A percentile compares a stretch with the other conserved stretches of the same genome.
These are phyloP conservation scores for Silvanus unidentatus DNA, from an alignment of 2,888 invertebrate species.

Conservation along the genomic window DNA sequence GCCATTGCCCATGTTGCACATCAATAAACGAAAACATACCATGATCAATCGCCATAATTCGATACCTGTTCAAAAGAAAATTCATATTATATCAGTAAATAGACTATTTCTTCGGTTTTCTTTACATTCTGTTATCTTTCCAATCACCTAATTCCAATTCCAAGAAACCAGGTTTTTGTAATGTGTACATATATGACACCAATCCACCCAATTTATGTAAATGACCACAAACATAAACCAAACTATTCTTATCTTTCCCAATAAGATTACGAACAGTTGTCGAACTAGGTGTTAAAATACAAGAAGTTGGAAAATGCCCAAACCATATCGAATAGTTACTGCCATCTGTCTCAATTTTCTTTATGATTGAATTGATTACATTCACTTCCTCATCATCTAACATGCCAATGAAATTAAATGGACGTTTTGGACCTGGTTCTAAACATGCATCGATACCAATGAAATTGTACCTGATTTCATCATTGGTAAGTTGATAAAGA, in stretches of 20 bases:
- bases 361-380: constrained; percentile 53
- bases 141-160: constrained; percentile 90
- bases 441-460: constrained; percentile 82
- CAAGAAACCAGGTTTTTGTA: constrained; percentile 74
- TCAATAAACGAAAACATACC: constrained; percentile 83
- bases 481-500: constrained; percentile 55
- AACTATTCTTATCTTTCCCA: constrained; percentile 55
- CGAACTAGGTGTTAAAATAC: constrained; percentile 59
- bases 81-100: too few species aligned
- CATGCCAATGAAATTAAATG: constrained; percentile 86
- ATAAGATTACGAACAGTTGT: constrained; percentile 54
- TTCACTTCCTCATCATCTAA: constrained; percentile 55
- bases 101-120: constrained; percentile 8
- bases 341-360: constrained; percentile 48
- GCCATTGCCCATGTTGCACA: constrained; percentile 70
- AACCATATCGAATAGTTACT: constrained; percentile 70
- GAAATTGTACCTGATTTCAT: constrained; percentile 67
- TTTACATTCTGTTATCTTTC: constrained; percentile 81
- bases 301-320: constrained; percentile 89
- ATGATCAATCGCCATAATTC: constrained; percentile 82
- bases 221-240: constrained; percentile 85
- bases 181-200: constrained; percentile 78
- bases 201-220: constrained; percentile 77
- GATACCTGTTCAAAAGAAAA: constrained; percentile 54
- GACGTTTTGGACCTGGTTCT: constrained; percentile 77